Base-by-base conservation (phyloP, 2,797 vertebrate species). In the Aselliscus stoliczkanus region DNA sequence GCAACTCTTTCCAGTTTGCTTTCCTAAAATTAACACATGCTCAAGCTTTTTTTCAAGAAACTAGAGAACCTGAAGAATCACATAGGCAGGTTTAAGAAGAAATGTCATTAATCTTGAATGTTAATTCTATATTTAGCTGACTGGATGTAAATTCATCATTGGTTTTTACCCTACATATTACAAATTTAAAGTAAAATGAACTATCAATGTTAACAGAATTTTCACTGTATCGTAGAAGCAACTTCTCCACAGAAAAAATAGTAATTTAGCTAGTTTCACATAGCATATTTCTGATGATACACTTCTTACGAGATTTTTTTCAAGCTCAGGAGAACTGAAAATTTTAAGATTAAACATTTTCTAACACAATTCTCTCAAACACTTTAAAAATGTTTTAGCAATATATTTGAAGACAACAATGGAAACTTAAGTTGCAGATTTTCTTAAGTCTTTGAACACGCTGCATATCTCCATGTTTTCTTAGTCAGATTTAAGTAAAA, bases 141-240 rank as follows among this genome's bases (percentile, higher is more conserved):
- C 56, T 86, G 27, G 47, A 79, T 47, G 85, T 23, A 89, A 83
- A 83, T 64, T 81, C 47, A 89, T 34, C 29, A 44, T 1, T 56
- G 42, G 20, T 79, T 84, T 88, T 72, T 88, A 88, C 83, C 39
- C 12, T 67, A 90, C 50, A 84, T 84, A 44, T 75, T 47, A 27
- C 56, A 83, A 60, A 56, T 37, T 73, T 85, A 82, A 93, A 1
- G 77, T 62, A 69, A 58, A 91, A 69, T 31, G 14, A 94, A 60
- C 15, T 62, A 76, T 23, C 62, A 23, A 86, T 76, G 2, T 39
- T 85, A 85, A 75, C 25, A 82, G 37, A 80, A 47, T 76, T 76
- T 69, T 75, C 58, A 86, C 1, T 60, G 42, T 84, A 82, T 34
- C 81, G 93, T 76, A 82, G 90, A 97, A 93, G 34, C 52, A 94